A percentile compares a stretch with the other conserved stretches of the same genome.
Conservation (phyloP, 1,140 invertebrate species). For the Diorhabda elongata region DNA sequence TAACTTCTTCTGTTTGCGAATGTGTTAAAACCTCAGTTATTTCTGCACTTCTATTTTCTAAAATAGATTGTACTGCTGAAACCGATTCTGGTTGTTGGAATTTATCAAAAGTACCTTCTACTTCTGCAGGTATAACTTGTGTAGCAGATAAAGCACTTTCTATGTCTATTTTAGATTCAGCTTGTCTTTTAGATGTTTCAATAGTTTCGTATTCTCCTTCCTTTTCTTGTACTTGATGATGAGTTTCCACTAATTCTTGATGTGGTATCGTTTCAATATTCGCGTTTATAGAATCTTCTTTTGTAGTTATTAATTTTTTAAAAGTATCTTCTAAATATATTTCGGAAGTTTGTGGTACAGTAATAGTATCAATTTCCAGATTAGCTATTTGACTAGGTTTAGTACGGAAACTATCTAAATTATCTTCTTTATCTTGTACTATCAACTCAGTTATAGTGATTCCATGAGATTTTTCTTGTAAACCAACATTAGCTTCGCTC, state of each 20-base stretch:
- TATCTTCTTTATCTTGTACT: slow-evolving; percentile 44
- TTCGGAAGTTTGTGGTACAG: slow-evolving; percentile 40
- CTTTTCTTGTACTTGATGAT: slow-evolving; percentile 43
- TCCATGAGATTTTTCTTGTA: slow-evolving; percentile 48
- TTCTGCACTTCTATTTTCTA: slow-evolving; percentile 43
- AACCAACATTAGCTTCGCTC: slow-evolving; percentile 45
- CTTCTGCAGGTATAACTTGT: slow-evolving; percentile 42
- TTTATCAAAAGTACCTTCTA: slow-evolving; percentile 41
- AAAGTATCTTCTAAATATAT: slow-evolving; percentile 32
- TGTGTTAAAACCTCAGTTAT: slow-evolving; percentile 46
- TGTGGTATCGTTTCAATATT: slow-evolving; percentile 33
- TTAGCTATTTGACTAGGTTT: slow-evolving; percentile 37
- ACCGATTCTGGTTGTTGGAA: slow-evolving; percentile 36
- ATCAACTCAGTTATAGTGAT: slow-evolving; percentile 42
- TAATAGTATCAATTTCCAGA: slow-evolving; percentile 35
- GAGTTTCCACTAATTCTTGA: slow-evolving; percentile 38
- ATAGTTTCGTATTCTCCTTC: slow-evolving; percentile 36
- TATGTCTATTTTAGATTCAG: slow-evolving; percentile 42
- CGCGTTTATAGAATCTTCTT: slow-evolving; percentile 28
- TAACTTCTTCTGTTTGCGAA: slow-evolving; percentile 27
- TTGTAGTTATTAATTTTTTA: slow-evolving; percentile 30
- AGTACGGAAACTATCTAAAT: slow-evolving; percentile 29
- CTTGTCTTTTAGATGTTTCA: slow-evolving; percentile 33
- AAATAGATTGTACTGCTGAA: slow-evolving; percentile 39
- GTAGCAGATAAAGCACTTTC: slow-evolving; percentile 39